Conservation (phyloP, 2,888 invertebrate species). For the Acanthoscelides obtectus region DNA sequence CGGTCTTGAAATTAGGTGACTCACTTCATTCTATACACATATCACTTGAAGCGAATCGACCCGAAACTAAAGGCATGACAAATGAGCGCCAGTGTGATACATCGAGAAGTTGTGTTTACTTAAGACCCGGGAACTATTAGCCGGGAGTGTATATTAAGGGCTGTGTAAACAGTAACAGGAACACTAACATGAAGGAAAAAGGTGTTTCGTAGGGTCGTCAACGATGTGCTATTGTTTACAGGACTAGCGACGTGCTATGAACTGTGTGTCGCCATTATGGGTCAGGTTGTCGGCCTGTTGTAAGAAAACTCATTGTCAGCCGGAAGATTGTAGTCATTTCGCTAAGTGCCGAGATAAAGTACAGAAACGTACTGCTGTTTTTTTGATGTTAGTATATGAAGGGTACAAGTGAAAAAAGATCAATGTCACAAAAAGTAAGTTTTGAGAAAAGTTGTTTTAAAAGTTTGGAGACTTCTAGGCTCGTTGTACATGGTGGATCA, state of each 20-base stretch:
- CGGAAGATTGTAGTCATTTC: neutral
- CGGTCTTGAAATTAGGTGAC: no score
- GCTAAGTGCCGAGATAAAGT: neutral
- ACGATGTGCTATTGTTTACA: neutral
- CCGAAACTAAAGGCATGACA: neutral
- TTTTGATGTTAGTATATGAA: no score
- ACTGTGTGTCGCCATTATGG: neutral
- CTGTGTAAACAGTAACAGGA: neutral
- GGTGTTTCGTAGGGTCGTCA: neutral
- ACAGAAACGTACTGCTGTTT: neutral
- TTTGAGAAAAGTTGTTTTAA: no score
- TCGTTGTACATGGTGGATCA: no score
- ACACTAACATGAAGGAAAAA: neutral
- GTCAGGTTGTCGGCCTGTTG: neutral
- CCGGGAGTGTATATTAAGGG: neutral
- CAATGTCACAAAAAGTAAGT: no score
- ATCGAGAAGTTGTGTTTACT: neutral
- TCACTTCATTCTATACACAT: no score
- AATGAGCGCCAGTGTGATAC: neutral
- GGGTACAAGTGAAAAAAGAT: no score
- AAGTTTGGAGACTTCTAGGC: no score
- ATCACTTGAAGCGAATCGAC: neutral
- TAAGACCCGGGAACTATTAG: neutral
- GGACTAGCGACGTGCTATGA: neutral
- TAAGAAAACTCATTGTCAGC: neutral